Percentiles rank a stretch among this genome's conserved stretches.
Evolutionary conservation across 2,113 vertebrate genomes (phyloP).

Genomic region (Semicossyphus pulcher): DNA sequence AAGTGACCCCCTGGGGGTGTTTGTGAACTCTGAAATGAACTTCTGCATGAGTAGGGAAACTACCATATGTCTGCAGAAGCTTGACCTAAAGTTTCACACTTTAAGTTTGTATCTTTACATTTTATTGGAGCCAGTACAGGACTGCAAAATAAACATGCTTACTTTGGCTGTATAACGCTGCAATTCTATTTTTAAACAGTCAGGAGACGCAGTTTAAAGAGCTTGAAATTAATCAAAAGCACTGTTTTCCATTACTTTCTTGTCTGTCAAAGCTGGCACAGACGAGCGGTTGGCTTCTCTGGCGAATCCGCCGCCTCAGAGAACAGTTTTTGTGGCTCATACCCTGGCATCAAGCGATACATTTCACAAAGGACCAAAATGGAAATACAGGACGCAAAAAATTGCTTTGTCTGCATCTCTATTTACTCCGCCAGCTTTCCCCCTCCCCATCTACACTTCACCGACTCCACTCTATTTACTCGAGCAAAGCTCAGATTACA

Average conservation of each 20-base stretch:
- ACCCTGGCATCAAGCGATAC: conserved; percentile 28
- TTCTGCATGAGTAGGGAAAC: too few relatives aligned
- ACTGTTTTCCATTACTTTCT: background rate
- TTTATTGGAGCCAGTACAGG: too few relatives aligned
- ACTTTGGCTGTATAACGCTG: background rate
- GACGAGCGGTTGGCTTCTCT: conserved; percentile 30
- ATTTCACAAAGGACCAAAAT: conserved; percentile 35
- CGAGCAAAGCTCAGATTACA: conserved; percentile 60
- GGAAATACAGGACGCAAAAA: conserved; percentile 54
- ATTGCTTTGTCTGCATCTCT: conserved; percentile 60
- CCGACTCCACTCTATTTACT: conserved; percentile 59
- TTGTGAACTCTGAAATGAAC: too few relatives aligned
- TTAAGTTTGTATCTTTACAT: background rate
- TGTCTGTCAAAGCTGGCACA: conserved; percentile 17
- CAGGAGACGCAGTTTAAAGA: background rate
- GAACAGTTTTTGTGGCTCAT: conserved; percentile 32
- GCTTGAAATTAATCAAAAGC: conserved; percentile 10
- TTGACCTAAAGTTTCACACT: too few relatives aligned
- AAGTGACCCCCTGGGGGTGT: too few relatives aligned
- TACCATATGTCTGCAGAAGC: conserved; percentile 5
- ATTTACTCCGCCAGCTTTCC: conserved; percentile 55
- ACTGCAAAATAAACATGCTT: background rate
- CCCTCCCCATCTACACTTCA: conserved; percentile 26
- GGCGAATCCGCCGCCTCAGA: conserved; percentile 15
- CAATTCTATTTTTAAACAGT: background rate